phyloP scores from a whole-genome alignment of 1,140 invertebrate genomes.

The Drosophila elegans region DNA sequence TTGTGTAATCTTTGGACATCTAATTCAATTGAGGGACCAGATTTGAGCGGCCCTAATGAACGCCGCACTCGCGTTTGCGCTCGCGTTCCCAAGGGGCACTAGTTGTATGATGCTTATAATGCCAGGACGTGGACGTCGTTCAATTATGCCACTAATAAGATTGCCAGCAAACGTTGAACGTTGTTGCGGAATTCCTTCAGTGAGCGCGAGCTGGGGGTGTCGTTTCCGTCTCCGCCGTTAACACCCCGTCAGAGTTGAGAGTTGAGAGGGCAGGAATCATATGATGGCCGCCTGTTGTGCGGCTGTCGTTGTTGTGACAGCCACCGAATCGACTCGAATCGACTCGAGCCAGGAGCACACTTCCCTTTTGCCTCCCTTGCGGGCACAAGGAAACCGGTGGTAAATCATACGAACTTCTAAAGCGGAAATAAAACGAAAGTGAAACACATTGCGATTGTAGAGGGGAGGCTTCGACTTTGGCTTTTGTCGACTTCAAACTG shows the following conservation, averaged over 20 bases:
- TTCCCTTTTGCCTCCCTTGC: slow-evolving; percentile 5
- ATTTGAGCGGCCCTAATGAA: slow-evolving; percentile 59
- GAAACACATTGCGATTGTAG: slow-evolving; percentile 43
- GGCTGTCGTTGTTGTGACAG: slow-evolving; percentile 65
- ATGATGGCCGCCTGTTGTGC: slow-evolving; percentile 61
- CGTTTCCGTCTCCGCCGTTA: slow-evolving; percentile 27
- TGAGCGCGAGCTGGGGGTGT: slow-evolving; percentile 53
- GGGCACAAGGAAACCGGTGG: slow-evolving; percentile 25
- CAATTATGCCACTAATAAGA: slow-evolving; percentile 75
- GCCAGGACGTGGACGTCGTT: slow-evolving; percentile 37
- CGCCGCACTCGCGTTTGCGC: slow-evolving; percentile 27
- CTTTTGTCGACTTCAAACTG: slow-evolving; percentile 23
- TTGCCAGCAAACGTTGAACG: slow-evolving; percentile 64
- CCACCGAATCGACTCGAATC: slow-evolving; percentile 44
- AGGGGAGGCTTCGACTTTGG: slow-evolving; percentile 25
- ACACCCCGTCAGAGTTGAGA: slow-evolving; percentile 52
- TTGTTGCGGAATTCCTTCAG: slow-evolving; percentile 62
- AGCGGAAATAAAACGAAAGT: slow-evolving; percentile 57
- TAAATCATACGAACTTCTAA: slow-evolving; percentile 52
- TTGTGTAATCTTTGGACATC: slow-evolving; percentile 4
- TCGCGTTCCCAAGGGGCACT: slow-evolving; percentile 46
- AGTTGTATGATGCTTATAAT: slow-evolving; percentile 54
- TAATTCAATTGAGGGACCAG: slow-evolving; percentile 65
- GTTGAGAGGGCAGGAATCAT: slow-evolving; percentile 67
- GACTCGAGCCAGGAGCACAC: slow-evolving; percentile 13